These are phyloP conservation scores for Endotricha flammealis DNA, from an alignment of 2,888 invertebrate species.

Conservation along the genomic window DNA sequence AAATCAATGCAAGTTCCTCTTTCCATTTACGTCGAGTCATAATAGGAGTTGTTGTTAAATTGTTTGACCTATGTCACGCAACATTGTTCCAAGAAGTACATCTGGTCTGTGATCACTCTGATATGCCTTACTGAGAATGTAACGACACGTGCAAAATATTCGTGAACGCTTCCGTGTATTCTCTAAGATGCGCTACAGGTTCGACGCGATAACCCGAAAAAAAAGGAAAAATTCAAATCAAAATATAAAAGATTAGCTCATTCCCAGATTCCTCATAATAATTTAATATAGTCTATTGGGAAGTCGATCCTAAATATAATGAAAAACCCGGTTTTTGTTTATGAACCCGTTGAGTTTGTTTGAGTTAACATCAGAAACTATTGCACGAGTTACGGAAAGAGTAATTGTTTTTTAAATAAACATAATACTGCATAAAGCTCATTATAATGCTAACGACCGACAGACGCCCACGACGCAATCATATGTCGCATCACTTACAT, in stretches of 20 bases:
- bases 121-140: slow-evolving; percentile 38
- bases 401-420: too few species aligned
- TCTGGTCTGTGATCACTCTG: slow-evolving; percentile 34
- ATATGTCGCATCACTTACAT: slow-evolving; percentile 1
- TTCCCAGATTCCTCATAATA: too few species aligned
- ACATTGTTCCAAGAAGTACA: slow-evolving; percentile 41
- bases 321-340: too few species aligned
- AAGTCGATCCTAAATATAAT: too few species aligned
- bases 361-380: too few species aligned
- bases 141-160: slow-evolving; percentile 40
- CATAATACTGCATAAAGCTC: slow-evolving; percentile 29
- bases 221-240: too few species aligned
- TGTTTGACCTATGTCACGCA: slow-evolving; percentile 36
- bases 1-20: slow-evolving; percentile 2
- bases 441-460: slow-evolving; percentile 37
- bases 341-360: too few species aligned
- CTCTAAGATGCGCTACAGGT: slow-evolving; percentile 5
- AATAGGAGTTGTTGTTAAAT: slow-evolving; percentile 35
- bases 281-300: too few species aligned
- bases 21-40: slow-evolving; percentile 14
- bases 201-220: too few species aligned
- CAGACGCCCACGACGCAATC: slow-evolving; percentile 23
- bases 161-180: slow-evolving; percentile 28
- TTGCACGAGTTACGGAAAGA: too few species aligned
- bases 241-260: too few species aligned